A percentile compares a stretch with the other conserved stretches of the same genome.
These are phyloP conservation scores for Rhopalosiphum nymphaeae DNA, from an alignment of 2,888 invertebrate species.

Conservation along the genomic window DNA sequence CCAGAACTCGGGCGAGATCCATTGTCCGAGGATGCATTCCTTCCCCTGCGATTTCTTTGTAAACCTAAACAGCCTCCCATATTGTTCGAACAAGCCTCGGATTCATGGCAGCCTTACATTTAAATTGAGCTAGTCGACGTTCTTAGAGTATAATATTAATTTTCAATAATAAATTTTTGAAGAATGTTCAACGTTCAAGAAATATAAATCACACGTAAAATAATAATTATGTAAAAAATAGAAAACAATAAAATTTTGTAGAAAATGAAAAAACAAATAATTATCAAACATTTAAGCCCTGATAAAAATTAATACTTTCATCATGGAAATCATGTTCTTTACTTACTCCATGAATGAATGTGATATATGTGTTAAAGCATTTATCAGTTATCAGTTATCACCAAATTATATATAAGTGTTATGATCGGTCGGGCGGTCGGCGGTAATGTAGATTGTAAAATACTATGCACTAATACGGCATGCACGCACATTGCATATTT, in stretches of 20 bases:
- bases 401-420: background rate
- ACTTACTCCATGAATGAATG: constrained; percentile 48
- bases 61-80: constrained; percentile 93
- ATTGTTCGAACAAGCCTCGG: constrained; percentile 70
- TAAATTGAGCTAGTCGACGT: constrained; percentile 33
- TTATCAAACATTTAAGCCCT: constrained; percentile 48
- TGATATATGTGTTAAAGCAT: constrained; percentile 3
- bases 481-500: background rate
- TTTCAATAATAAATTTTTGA: background rate
- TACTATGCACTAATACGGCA: background rate
- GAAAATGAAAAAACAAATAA: constrained; percentile 61
- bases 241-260: constrained; percentile 47
- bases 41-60: constrained; percentile 85
- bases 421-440: background rate
- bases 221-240: constrained; percentile 49
- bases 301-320: constrained; percentile 52
- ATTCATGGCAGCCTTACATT: constrained; percentile 64
- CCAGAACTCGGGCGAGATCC: constrained; percentile 87
- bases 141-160: constrained; percentile 5
- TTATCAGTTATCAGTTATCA: background rate
- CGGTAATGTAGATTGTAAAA: background rate
- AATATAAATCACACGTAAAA: constrained; percentile 40
- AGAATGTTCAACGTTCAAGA: background rate
- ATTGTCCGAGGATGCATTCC: constrained; percentile 83
- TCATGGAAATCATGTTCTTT: constrained; percentile 38